A percentile compares a stretch with the other conserved stretches of the same genome.
These are phyloP conservation scores for Calliphora vicina DNA, from an alignment of 1,140 invertebrate genomes.

Conservation along the genomic window DNA sequence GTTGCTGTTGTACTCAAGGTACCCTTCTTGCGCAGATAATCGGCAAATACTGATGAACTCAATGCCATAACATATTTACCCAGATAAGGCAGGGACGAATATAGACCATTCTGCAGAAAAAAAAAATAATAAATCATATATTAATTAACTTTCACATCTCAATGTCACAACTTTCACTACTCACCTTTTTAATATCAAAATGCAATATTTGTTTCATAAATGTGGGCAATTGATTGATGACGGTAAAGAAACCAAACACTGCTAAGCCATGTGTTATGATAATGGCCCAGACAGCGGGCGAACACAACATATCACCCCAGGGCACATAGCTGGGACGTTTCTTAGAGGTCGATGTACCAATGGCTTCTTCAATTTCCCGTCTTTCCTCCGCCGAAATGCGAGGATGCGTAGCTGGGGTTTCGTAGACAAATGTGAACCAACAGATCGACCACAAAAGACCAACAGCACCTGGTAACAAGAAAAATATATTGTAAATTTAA, in stretches of 20 bases:
- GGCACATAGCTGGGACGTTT: constrained; percentile 76
- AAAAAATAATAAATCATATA: neutral
- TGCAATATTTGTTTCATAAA: constrained; percentile 91
- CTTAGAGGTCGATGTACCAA: constrained; percentile 68
- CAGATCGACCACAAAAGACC: constrained; percentile 82
- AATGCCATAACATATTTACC: constrained; percentile 83
- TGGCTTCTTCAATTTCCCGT: constrained; percentile 78
- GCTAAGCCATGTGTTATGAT: constrained; percentile 88
- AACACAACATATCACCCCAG: constrained; percentile 81
- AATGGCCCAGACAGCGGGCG: constrained; percentile 90
- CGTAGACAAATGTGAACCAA: constrained; percentile 87
- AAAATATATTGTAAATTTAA: too few species aligned
- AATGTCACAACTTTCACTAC: constrained; percentile 37
- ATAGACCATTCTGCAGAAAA: constrained; percentile 77
- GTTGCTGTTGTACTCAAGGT: constrained; percentile 75
- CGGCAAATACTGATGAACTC: constrained; percentile 73
- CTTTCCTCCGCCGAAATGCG: constrained; percentile 83
- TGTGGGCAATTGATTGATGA: constrained; percentile 91
- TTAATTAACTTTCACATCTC: neutral
- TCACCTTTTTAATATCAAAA: constrained; percentile 86
- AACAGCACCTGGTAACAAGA: constrained; percentile 64
- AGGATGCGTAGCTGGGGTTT: constrained; percentile 86
- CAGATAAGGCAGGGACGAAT: constrained; percentile 88
- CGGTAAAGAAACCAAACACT: constrained; percentile 94
- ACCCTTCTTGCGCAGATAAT: constrained; percentile 71